Evolutionary conservation across 2,797 vertebrate species (phyloP).

Genomic region (Helostoma temminkii): DNA sequence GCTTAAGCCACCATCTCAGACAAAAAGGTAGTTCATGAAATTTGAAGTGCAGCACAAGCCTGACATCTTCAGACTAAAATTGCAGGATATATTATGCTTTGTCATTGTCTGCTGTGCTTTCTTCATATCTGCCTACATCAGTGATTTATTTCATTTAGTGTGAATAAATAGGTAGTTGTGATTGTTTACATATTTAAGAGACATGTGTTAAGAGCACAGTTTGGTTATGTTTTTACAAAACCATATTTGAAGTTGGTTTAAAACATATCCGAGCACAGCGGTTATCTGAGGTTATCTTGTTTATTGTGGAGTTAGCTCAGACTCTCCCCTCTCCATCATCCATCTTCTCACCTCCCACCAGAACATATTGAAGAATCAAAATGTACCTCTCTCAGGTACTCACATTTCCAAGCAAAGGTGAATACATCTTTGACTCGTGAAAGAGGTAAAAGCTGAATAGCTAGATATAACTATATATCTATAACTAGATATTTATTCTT

Average conservation of each 20-base stretch:
- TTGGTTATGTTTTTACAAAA: conserved; percentile 1
- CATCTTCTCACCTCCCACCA: conserved; percentile 28
- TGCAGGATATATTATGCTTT: conserved; percentile 66
- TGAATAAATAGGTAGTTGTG: conserved; percentile 3
- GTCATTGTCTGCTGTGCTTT: conserved; percentile 63
- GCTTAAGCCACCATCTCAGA: conserved; percentile 34
- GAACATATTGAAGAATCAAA: conserved; percentile 14
- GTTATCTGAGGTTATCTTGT: conserved; percentile 9
- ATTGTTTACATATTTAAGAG: conserved; percentile 2
- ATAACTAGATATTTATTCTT: conserved; percentile 3
- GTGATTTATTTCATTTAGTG: conserved; percentile 9
- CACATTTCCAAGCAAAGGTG: conserved; percentile 27
- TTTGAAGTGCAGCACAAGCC: conserved; percentile 53
- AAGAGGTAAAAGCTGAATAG: conserved; percentile 3
- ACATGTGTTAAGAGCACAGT: neutral
- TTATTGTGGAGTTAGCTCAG: conserved; percentile 8
- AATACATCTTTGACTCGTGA: conserved; percentile 18
- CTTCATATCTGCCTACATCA: conserved; percentile 2
- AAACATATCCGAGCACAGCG: neutral
- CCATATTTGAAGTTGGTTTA: neutral
- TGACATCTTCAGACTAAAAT: conserved; percentile 30
- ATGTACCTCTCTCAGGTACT: conserved; percentile 8
- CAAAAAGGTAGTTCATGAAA: conserved; percentile 52
- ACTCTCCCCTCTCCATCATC: conserved; percentile 13
- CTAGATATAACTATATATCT: neutral